Conservation (phyloP, 2,797 vertebrate species). For the Acanthurus tractus region DNA sequence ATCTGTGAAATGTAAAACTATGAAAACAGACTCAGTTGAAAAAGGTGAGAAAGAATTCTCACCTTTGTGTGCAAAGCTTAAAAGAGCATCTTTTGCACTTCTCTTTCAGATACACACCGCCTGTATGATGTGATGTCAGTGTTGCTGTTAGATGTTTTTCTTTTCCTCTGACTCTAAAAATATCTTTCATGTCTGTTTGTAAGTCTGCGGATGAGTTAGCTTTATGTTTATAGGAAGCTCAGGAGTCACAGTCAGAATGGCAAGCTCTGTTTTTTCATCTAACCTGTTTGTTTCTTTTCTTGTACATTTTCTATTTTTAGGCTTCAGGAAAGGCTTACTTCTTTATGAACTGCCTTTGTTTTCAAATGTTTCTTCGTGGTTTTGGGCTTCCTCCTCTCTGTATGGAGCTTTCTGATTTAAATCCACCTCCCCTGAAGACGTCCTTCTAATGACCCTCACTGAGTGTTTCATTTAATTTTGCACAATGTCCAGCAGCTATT, state of each 20-base stretch:
- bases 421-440: not conserved
- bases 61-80: slow-evolving; percentile 16
- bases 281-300: not conserved
- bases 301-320: not conserved
- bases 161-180: not conserved
- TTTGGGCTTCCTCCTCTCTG: slow-evolving; percentile 7
- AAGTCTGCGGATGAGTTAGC: slow-evolving; percentile 7
- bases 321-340: not conserved
- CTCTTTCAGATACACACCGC: not conserved
- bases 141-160: slow-evolving; percentile 18
- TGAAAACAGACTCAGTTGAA: slow-evolving; percentile 38
- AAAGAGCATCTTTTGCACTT: slow-evolving; percentile 12
- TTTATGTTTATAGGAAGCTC: slow-evolving; percentile 12
- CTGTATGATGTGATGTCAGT: slow-evolving; percentile 1
- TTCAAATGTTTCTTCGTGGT: not conserved
- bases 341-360: not conserved
- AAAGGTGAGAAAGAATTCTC: slow-evolving; percentile 27
- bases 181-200: slow-evolving; percentile 2
- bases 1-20: slow-evolving; percentile 60
- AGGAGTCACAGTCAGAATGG: not conserved
- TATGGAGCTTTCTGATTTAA: slow-evolving; percentile 1
- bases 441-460: slow-evolving; percentile 3
- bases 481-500: slow-evolving; percentile 33
- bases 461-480: slow-evolving; percentile 32
- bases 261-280: not conserved